A percentile compares a stretch with the other conserved stretches of the same genome.
phyloP scores from a whole-genome alignment of 2,797 vertebrate species.

The Peromyscus aztecus region DNA sequence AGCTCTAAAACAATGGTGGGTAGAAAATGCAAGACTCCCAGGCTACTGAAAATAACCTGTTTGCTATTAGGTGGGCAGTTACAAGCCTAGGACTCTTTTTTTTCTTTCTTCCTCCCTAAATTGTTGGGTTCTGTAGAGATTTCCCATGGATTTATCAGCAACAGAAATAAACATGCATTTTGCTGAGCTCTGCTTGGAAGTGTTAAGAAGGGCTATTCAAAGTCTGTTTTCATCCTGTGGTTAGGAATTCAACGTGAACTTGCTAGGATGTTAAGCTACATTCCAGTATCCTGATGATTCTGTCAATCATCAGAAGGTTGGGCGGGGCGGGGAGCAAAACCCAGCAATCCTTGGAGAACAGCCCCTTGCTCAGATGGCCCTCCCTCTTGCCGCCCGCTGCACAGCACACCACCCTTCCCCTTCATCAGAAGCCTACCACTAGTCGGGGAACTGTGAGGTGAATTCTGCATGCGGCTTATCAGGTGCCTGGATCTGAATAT shows the following conservation, averaged over 20 bases:
- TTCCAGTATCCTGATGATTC: constrained; percentile 67
- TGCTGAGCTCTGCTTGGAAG: constrained; percentile 44
- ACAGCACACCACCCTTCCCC: neutral
- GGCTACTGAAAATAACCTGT: constrained; percentile 68
- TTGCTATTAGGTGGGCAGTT: constrained; percentile 60
- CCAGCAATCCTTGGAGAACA: constrained; percentile 46
- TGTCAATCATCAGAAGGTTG: constrained; percentile 71
- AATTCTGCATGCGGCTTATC: constrained; percentile 33
- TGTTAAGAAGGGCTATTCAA: constrained; percentile 1
- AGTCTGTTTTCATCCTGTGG: constrained; percentile 71
- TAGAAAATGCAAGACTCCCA: constrained; percentile 42
- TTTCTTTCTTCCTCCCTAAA: neutral
- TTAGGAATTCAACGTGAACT: constrained; percentile 60
- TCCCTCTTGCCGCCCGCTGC: neutral
- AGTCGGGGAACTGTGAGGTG: constrained; percentile 35
- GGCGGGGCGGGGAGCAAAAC: constrained; percentile 35
- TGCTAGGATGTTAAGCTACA: neutral
- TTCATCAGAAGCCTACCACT: neutral
- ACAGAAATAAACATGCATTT: constrained; percentile 74
- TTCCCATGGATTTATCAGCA: constrained; percentile 68
- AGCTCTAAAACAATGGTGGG: neutral
- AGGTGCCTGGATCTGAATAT: neutral
- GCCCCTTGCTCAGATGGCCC: neutral
- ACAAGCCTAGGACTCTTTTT: constrained; percentile 36
- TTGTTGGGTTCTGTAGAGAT: constrained; percentile 72